These are phyloP conservation scores for Ammodramus savannarum DNA, from an alignment of 2,113 vertebrate species.

Conservation along the genomic window DNA sequence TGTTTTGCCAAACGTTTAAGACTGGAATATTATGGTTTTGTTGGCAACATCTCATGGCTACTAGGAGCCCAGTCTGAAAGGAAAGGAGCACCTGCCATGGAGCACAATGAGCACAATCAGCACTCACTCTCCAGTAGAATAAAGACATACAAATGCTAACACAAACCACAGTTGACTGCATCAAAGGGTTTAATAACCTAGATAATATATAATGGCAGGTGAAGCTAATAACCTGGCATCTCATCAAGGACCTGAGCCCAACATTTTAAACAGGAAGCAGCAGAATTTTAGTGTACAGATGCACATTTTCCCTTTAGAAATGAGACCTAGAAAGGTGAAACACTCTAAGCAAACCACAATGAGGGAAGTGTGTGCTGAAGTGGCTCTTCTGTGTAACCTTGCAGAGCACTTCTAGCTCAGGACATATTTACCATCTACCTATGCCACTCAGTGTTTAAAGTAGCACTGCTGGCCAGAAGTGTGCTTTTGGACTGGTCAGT, in stretches of 20 bases:
- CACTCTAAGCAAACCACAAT: neutral
- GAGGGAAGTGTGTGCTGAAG: neutral
- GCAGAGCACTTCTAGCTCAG: neutral
- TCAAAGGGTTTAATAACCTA: conserved; percentile 46
- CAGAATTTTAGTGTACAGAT: conserved; percentile 16
- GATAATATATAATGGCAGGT: conserved; percentile 36
- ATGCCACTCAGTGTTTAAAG: neutral
- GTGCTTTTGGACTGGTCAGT: neutral
- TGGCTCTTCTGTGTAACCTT: neutral
- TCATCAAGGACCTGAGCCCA: neutral
- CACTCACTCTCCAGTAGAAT: neutral
- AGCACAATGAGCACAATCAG: neutral
- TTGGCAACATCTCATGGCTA: neutral
- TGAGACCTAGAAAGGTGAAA: neutral
- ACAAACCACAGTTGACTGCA: conserved; percentile 33
- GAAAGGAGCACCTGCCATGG: neutral
- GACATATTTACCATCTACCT: neutral
- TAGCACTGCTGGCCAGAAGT: neutral
- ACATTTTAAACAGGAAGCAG: conserved; percentile 5
- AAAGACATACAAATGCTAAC: conserved; percentile 37
- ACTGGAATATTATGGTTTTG: neutral
- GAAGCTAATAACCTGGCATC: conserved; percentile 40
- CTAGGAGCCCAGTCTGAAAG: neutral
- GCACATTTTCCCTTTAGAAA: neutral
- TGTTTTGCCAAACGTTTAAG: neutral